phyloP scores from a whole-genome alignment of 2,797 vertebrate genomes.

The Pelochelys cantorii region DNA sequence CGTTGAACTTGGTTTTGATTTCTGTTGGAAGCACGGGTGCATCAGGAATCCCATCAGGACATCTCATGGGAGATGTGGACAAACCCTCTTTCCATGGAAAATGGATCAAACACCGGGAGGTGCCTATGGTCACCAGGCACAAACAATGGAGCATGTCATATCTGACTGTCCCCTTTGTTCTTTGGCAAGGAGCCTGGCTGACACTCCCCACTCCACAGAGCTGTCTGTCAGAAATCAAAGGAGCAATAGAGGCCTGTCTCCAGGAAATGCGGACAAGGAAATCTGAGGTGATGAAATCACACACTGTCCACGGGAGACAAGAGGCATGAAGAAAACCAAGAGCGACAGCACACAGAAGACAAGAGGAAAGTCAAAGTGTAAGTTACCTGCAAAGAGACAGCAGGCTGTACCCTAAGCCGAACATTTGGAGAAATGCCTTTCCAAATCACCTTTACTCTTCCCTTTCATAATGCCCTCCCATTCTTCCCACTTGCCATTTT shows the following conservation, averaged over 20 bases:
- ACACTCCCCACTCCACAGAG: too few species aligned
- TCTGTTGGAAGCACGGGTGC: too few species aligned
- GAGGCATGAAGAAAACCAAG: background rate
- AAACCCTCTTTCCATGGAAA: too few species aligned
- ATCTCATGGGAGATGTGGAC: too few species aligned
- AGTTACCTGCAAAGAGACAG: background rate
- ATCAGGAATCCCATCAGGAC: too few species aligned
- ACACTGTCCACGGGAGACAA: fast-evolving
- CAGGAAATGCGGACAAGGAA: background rate
- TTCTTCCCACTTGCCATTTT: fast-evolving
- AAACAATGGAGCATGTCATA: too few species aligned
- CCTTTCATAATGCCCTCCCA: background rate
- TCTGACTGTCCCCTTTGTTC: too few species aligned
- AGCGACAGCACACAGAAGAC: background rate
- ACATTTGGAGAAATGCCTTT: background rate
- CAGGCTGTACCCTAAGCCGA: fast-evolving
- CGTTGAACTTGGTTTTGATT: too few species aligned
- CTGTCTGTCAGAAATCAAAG: background rate
- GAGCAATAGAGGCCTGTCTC: background rate
- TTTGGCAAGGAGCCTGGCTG: too few species aligned
- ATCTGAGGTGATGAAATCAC: background rate
- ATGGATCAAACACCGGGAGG: too few species aligned
- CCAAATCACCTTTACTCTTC: background rate
- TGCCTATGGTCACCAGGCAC: too few species aligned
- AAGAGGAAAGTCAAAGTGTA: background rate